phyloP scores from a whole-genome alignment of 1,140 invertebrate genomes.

The Dreissena rostriformis region DNA sequence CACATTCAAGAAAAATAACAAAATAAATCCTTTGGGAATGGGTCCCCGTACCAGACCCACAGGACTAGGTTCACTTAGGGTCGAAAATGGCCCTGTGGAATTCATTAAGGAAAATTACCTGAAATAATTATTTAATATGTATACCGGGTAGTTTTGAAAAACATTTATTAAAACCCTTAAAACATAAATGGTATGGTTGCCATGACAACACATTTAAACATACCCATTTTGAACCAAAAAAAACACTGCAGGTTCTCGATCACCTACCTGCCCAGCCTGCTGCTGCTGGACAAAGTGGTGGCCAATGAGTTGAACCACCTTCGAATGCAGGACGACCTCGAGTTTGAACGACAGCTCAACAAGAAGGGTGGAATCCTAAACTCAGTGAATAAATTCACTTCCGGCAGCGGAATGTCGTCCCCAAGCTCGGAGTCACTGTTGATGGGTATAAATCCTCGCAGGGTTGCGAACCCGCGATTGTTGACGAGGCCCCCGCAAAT shows the following conservation, averaged over 20 bases:
- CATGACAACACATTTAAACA: too few relatives aligned
- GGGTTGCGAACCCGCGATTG: conserved; percentile 73
- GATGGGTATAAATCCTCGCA: conserved; percentile 54
- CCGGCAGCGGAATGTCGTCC: not conserved
- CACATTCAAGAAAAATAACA: too few relatives aligned
- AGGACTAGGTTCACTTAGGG: too few relatives aligned
- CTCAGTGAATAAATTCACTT: conserved; percentile 15
- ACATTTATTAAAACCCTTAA: too few relatives aligned
- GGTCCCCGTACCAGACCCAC: too few relatives aligned
- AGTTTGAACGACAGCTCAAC: conserved; percentile 66
- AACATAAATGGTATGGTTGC: too few relatives aligned
- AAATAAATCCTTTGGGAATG: too few relatives aligned
- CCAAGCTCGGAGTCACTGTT: not conserved
- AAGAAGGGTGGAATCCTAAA: conserved; percentile 34
- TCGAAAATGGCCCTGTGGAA: too few relatives aligned
- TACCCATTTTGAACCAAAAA: too few relatives aligned
- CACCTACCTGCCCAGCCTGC: conserved; percentile 71
- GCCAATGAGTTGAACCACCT: conserved; percentile 73
- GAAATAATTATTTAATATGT: too few relatives aligned
- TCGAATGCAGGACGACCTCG: conserved; percentile 68
- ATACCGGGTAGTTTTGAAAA: too few relatives aligned
- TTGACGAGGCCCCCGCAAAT: conserved; percentile 49
- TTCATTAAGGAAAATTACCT: too few relatives aligned
- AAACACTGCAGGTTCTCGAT: conserved; percentile 62
- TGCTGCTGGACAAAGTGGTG: conserved; percentile 70